Evolutionary conservation across 1,140 invertebrate species (phyloP).

Genomic region (Sarcophaga peregrina): DNA sequence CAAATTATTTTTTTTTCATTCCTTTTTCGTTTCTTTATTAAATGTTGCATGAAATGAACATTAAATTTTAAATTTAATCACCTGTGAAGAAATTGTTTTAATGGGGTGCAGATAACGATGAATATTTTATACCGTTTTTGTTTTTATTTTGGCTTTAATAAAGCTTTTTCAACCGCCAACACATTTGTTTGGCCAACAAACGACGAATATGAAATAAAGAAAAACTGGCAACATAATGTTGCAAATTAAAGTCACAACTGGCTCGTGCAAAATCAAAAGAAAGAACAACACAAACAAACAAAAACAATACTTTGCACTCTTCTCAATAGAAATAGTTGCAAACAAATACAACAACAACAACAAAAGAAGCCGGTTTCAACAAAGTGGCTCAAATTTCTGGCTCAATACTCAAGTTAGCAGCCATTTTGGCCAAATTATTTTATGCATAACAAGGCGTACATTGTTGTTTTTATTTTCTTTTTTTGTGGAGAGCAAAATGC

Average conservation of each 20-base stretch:
- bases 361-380: background rate
- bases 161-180: background rate
- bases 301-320: too few species aligned
- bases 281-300: background rate
- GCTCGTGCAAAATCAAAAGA: background rate
- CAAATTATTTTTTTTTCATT: background rate
- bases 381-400: constrained; percentile 34
- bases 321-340: too few species aligned
- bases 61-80: constrained; percentile 33
- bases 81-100: constrained; percentile 24
- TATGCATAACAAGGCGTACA: constrained; percentile 1
- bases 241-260: background rate
- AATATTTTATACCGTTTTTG: background rate
- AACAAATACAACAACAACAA: background rate
- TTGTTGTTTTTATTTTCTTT: too few species aligned
- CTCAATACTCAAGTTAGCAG: constrained; percentile 30
- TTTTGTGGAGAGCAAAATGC: too few species aligned
- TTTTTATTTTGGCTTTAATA: background rate
- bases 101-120: background rate
- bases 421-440: constrained; percentile 19
- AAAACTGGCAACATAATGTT: constrained; percentile 19
- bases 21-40: background rate
- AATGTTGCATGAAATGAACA: constrained; percentile 7
- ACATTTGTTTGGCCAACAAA: background rate
- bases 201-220: constrained; percentile 23